Conservation (phyloP, 30 jellyfish, hydroid and myxozoan species). For the Nemopilema nomurai region DNA sequence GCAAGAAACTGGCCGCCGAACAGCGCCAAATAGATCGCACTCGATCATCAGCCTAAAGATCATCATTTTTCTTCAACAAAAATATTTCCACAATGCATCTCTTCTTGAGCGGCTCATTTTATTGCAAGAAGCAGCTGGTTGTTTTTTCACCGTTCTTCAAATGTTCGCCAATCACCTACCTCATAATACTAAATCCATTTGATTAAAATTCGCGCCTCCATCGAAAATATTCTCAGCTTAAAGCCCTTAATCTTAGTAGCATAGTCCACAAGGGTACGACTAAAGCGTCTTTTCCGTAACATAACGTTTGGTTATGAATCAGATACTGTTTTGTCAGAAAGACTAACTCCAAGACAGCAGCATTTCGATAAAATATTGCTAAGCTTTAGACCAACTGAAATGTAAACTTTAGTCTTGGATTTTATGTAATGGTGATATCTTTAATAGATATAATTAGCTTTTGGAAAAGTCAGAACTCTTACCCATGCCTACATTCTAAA, state of each 20-base stretch:
- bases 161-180: background rate
- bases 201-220: background rate
- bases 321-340: no score
- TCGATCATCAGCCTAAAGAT: conserved; percentile 19
- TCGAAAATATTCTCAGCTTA: background rate
- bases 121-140: background rate
- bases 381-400: no score
- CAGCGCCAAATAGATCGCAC: conserved; percentile 30
- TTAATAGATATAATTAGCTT: no score
- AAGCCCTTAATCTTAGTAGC: background rate
- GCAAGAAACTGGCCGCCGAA: conserved; percentile 23
- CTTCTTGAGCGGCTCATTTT: background rate
- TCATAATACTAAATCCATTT: background rate
- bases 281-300: no score
- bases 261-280: no score
- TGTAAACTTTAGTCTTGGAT: no score
- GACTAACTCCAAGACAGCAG: no score
- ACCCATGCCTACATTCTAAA: no score
- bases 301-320: no score
- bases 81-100: background rate
- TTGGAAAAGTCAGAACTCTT: no score
- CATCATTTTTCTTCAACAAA: conserved; percentile 3
- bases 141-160: background rate
- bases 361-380: no score
- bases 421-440: no score